Percentiles rank a stretch among this genome's conserved stretches.
Conservation (phyloP, 2,888 invertebrate genomes). For the Endomychus coccineus region DNA sequence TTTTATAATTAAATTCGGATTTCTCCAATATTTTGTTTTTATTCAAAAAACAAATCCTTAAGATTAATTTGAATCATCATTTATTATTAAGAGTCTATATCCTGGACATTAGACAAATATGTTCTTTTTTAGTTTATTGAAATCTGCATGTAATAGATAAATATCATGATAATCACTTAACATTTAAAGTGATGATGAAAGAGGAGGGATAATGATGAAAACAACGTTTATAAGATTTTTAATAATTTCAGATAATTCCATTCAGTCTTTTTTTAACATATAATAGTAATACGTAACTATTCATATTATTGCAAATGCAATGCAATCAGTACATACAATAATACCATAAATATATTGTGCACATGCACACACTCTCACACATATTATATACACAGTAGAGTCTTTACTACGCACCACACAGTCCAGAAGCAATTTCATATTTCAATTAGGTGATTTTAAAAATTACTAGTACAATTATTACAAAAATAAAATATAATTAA, state of each 20-base stretch:
- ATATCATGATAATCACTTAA: too few species aligned
- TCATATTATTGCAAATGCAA: conserved; percentile 46
- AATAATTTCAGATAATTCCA: conserved; percentile 46
- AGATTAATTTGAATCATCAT: too few species aligned
- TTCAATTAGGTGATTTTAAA: too few species aligned
- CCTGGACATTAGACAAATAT: too few species aligned
- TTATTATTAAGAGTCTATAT: too few species aligned
- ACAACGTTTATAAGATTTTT: conserved; percentile 18
- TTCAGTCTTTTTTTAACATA: conserved; percentile 48
- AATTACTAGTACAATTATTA: too few species aligned
- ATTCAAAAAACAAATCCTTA: too few species aligned
- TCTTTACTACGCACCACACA: conserved; percentile 36
- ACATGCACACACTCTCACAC: conserved; percentile 27
- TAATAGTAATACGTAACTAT: conserved; percentile 45
- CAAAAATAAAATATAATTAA: conserved; percentile 7
- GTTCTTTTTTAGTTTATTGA: too few species aligned
- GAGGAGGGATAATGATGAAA: not conserved
- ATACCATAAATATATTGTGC: conserved; percentile 45
- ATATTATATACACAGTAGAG: conserved; percentile 33
- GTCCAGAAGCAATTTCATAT: conserved; percentile 32
- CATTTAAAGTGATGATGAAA: too few species aligned
- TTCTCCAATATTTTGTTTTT: too few species aligned
- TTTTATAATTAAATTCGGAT: too few species aligned
- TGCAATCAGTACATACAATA: conserved; percentile 46
- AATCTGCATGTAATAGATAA: too few species aligned